Conservation (phyloP, 2,888 invertebrate species). For the Hedya salicella region DNA sequence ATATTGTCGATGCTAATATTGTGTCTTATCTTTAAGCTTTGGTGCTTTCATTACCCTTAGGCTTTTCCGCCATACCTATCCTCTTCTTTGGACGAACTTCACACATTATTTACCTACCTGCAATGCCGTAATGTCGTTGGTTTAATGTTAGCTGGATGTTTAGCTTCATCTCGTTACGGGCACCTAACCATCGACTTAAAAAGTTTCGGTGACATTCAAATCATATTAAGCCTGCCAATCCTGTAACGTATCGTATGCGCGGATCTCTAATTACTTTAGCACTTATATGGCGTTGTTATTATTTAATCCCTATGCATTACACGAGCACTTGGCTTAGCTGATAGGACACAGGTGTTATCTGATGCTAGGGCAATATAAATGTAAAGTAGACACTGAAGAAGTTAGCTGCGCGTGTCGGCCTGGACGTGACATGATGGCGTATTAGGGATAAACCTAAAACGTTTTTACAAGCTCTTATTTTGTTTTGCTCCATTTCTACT, state of each 20-base stretch:
- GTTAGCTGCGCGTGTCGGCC: not conserved
- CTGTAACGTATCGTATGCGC: not conserved
- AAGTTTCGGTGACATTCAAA: not conserved
- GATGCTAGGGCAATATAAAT: conserved; percentile 14
- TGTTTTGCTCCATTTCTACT: not conserved
- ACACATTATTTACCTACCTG: too few species aligned
- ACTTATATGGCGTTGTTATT: conserved; percentile 22
- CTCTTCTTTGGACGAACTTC: too few species aligned
- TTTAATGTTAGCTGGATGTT: too few species aligned
- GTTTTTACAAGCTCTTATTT: not conserved
- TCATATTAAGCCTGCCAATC: too few species aligned
- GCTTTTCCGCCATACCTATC: too few species aligned
- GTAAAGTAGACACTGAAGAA: conserved; percentile 2
- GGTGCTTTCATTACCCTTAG: too few species aligned
- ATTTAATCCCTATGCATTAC: conserved; percentile 35
- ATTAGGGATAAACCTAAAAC: not conserved
- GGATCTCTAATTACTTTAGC: not conserved
- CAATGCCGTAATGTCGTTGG: too few species aligned
- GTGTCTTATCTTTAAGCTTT: too few species aligned
- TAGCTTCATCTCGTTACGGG: too few species aligned
- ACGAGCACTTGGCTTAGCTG: conserved; percentile 28
- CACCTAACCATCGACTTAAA: too few species aligned
- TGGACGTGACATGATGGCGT: conserved; percentile 2
- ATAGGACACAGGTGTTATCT: conserved; percentile 33
- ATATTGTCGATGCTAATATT: not conserved